Evolutionary conservation across 2,888 invertebrate genomes (phyloP).

Genomic region (Eucriotettix oculatus): DNA sequence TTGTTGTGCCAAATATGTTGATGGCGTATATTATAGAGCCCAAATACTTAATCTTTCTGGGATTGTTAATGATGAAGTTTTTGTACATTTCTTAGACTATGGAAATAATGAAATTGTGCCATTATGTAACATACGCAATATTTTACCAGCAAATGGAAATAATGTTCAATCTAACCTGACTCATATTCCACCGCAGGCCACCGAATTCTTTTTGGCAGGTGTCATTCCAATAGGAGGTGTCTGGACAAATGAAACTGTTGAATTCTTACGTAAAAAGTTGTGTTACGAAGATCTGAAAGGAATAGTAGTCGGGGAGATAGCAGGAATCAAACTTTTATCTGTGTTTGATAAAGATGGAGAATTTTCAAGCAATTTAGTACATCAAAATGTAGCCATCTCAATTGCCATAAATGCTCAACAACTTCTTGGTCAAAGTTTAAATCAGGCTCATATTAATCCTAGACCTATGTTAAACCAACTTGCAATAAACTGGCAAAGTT

Average conservation of each 20-base stretch:
- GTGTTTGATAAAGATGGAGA: conserved; percentile 17
- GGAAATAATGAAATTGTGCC: conserved; percentile 46
- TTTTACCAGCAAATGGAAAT: conserved; percentile 24
- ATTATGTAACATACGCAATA: conserved; percentile 37
- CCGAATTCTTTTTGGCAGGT: conserved; percentile 40
- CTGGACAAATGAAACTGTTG: conserved; percentile 35
- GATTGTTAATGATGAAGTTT: conserved; percentile 35
- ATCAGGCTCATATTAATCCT: not conserved
- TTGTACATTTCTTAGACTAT: conserved; percentile 51
- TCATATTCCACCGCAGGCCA: conserved; percentile 36
- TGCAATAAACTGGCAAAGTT: not conserved
- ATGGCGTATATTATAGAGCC: conserved; percentile 46
- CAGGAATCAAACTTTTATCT: conserved; percentile 16
- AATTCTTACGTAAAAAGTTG: conserved; percentile 25
- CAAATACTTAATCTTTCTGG: conserved; percentile 34
- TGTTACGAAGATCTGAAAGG: conserved; percentile 26
- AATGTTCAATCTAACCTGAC: conserved; percentile 28
- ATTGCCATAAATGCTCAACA: conserved; percentile 14
- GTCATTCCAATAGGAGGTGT: conserved; percentile 32
- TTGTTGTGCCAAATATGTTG: conserved; percentile 51
- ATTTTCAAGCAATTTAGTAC: conserved; percentile 17
- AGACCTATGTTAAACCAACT: conserved; percentile 12
- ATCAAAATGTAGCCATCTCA: conserved; percentile 16
- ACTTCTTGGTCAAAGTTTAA: conserved; percentile 1
- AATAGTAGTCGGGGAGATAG: conserved; percentile 12